Base-by-base conservation (phyloP, 2,888 invertebrate species). In the Xanthostigma xanthostigma region DNA sequence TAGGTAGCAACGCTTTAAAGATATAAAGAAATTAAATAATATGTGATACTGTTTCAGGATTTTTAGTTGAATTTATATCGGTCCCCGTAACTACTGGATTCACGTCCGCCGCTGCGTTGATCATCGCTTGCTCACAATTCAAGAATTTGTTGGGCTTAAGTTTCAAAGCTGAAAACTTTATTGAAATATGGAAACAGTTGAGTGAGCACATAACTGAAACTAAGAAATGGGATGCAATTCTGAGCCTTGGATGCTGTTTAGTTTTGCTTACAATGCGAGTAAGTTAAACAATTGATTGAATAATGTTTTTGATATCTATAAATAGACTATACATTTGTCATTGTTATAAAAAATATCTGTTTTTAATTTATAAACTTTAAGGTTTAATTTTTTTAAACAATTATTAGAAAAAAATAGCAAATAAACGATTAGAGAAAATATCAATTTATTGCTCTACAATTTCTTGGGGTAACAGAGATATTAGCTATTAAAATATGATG, bases 81-180 rank as follows among this genome's bases (percentile, higher is more conserved):
- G 65, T 78, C 1, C 82, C 85, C 1, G 85, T 85, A 0, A 81
- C 84, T 2, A 77, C 79, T 1, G 84, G 81, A 0, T 84, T 86
- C 62, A 84, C 84, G 3, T 83, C 84, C 1, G 84, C 84, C 0
- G 82, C 84, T 0, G 82, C 85, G 8, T 59, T 84, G 4, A 84
- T 84, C 11, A 84, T 85, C 54, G 82, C 82, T 0, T 78, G 80
- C 8, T 78, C 83, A 0, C 86, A 86, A 63, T 69, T 84, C n/a
- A 83, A 81, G 57, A 78, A 76, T 14, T 63, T 84, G 10, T 62
- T 83, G 2, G 83, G 82, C 0, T 59, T 81, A 2, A 69, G 64
- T 49, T 79, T 76, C 57, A 69, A 67, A 5, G 75, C 78, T 1
- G 79, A 82, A 56, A 73, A 70, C 10, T 81, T 84, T 58, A 55